phyloP scores from a whole-genome alignment of 2,888 invertebrate genomes.

The Pandemis heparana region DNA sequence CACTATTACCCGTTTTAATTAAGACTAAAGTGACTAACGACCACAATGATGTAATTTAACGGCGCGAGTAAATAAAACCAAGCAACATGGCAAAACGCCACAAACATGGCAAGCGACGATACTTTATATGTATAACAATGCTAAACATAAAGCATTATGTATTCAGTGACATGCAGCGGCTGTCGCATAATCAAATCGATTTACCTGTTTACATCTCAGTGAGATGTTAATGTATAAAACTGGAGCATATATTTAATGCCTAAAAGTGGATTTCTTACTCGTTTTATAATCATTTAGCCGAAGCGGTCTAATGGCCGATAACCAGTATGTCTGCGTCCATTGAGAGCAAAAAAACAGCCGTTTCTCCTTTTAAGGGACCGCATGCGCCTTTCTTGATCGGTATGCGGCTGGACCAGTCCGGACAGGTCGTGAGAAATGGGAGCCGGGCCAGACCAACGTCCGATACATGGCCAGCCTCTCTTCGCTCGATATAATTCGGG shows the following conservation, averaged over 20 bases:
- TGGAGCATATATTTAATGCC: slow-evolving; percentile 29
- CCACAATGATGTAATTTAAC: slow-evolving; percentile 8
- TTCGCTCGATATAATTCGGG: slow-evolving; percentile 27
- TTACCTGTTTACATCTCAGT: slow-evolving; percentile 3
- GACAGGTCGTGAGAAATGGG: slow-evolving; percentile 81
- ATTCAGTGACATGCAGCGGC: neutral
- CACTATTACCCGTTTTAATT: slow-evolving; percentile 2
- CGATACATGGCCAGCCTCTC: slow-evolving; percentile 24
- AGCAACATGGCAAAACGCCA: neutral
- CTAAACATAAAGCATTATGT: neutral
- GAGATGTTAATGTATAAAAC: slow-evolving; percentile 6
- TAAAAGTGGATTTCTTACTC: slow-evolving; percentile 22
- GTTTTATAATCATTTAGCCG: slow-evolving; percentile 33
- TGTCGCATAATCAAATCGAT: slow-evolving; percentile 7
- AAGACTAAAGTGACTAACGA: slow-evolving; percentile 10
- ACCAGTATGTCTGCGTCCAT: slow-evolving; percentile 54
- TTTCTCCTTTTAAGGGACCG: slow-evolving; percentile 77
- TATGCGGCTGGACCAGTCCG: slow-evolving; percentile 73
- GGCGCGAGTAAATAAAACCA: neutral
- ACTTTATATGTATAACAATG: neutral
- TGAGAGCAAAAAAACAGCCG: slow-evolving; percentile 68
- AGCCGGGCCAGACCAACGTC: slow-evolving; percentile 51
- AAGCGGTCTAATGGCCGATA: slow-evolving; percentile 60
- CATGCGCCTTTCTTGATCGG: slow-evolving; percentile 79
- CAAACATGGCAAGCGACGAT: slow-evolving; percentile 5